Evolutionary conservation across 1,140 invertebrate species (phyloP), one percentile per base, ranked within the genome.

Genomic region (Drosophila triauraria): DNA sequence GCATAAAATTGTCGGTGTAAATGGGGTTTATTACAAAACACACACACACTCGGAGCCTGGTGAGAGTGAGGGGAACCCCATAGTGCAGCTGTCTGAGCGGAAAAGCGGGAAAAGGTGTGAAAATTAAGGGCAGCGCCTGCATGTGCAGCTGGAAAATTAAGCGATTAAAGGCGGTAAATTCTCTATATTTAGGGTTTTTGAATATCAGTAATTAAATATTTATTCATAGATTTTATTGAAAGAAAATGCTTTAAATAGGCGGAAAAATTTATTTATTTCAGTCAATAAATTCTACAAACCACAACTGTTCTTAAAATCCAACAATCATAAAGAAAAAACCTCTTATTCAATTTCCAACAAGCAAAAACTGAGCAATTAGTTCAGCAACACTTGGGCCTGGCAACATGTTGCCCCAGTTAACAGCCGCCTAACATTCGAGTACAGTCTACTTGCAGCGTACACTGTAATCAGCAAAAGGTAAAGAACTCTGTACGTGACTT

Each of bases 11-110:
- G 75, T 82, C 71, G 78, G 50, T 67, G 61, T 72, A 65, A 87
- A 88, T 87, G 82, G 60, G 80, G 83, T 88, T 87, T 87, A 87
- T 87, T 86, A 78, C 84, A 75, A 50, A 67, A 78, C 67, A 59
- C 56, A 42, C 7, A 51, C 27, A 32, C 38, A 59, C 30, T 23
- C 35, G 58, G 23, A 46, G n/a, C 50, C 35, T n/a, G 10, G 5
- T 7, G 20, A 15, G 23, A 30, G 46, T 40, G 32, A 44, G 67
- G 69, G 25, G 44, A 50, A 72, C 69, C 70, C 70, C 43, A 32
- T 32, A 71, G 58, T 63, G 82, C 82, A 84, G 82, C 78, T 81
- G 82, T 72, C 71, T 32, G 13, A 53, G 68, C 47, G 27, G 57
- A 54, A 61, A 71, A 74, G 12, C 38, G 38, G 38, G 54, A 50